Evolutionary conservation across 1,140 invertebrate species (phyloP).

Genomic region (Euwallacea fornicatus): DNA sequence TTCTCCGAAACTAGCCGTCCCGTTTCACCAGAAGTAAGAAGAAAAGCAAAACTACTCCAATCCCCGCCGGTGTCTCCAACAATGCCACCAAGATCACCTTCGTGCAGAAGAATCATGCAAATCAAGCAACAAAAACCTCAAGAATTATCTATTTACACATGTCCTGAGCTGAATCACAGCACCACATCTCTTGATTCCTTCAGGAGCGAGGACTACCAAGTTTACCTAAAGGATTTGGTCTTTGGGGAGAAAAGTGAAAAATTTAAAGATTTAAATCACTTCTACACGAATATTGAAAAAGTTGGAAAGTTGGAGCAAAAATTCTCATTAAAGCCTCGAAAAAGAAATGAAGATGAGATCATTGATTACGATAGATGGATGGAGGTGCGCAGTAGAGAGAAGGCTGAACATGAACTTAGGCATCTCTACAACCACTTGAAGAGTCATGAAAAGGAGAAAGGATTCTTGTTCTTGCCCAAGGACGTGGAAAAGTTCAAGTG

Average conservation of each 20-base stretch:
- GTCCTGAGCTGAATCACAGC: constrained; percentile 47
- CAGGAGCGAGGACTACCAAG: constrained; percentile 62
- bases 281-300: constrained; percentile 84
- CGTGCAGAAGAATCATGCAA: constrained; percentile 63
- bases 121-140: constrained; percentile 24
- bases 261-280: constrained; percentile 83
- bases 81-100: constrained; percentile 62
- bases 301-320: constrained; percentile 79
- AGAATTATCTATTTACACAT: constrained; percentile 31
- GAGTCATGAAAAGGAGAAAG: constrained; percentile 77
- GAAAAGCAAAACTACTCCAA: constrained; percentile 19
- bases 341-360: constrained; percentile 74
- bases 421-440: constrained; percentile 76
- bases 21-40: constrained; percentile 43
- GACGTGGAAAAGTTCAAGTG: constrained; percentile 70
- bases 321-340: constrained; percentile 67
- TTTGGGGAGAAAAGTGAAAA: constrained; percentile 73
- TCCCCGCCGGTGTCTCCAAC: constrained; percentile 52
- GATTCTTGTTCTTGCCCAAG: constrained; percentile 77
- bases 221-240: constrained; percentile 73
- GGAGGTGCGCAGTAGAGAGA: constrained; percentile 74
- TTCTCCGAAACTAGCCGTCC: constrained; percentile 53
- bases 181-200: constrained; percentile 44
- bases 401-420: constrained; percentile 79
- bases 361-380: constrained; percentile 88